Evolutionary conservation across 2,797 vertebrate genomes (phyloP).

Genomic region (Ibycter americanus): DNA sequence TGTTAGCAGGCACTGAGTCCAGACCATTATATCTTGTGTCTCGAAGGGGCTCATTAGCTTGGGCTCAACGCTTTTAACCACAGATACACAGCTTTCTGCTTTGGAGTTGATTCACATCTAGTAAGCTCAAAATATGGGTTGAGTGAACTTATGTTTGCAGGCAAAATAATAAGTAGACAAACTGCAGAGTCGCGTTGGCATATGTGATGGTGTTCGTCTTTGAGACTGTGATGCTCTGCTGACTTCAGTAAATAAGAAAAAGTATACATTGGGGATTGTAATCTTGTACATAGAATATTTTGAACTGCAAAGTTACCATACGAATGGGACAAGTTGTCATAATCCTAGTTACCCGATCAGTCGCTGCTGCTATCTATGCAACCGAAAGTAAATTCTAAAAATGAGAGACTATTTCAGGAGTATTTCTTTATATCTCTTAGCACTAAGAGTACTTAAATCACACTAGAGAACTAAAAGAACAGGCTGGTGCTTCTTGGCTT

Average conservation of each 20-base stretch:
- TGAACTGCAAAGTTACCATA: neutral
- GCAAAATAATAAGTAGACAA: neutral
- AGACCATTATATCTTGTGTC: neutral
- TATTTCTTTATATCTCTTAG: neutral
- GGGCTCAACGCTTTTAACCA: neutral
- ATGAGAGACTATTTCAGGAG: neutral
- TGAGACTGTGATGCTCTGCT: neutral
- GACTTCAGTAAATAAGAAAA: neutral
- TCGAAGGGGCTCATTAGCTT: neutral
- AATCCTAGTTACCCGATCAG: neutral
- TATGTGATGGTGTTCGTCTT: accelerated
- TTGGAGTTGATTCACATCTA: neutral
- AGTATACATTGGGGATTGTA: neutral
- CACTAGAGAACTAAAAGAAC: neutral
- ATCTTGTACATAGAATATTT: neutral
- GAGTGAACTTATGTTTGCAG: neutral
- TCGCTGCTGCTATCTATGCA: neutral
- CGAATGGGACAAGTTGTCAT: neutral
- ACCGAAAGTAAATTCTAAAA: neutral
- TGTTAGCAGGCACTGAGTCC: neutral
- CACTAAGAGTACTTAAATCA: neutral
- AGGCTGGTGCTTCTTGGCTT: neutral
- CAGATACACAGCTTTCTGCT: neutral
- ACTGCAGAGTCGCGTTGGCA: neutral
- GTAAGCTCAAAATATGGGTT: neutral